Percentiles rank a stretch among this genome's conserved stretches.
Conservation (phyloP, 2,797 vertebrate genomes). For the Selene dorsalis region DNA sequence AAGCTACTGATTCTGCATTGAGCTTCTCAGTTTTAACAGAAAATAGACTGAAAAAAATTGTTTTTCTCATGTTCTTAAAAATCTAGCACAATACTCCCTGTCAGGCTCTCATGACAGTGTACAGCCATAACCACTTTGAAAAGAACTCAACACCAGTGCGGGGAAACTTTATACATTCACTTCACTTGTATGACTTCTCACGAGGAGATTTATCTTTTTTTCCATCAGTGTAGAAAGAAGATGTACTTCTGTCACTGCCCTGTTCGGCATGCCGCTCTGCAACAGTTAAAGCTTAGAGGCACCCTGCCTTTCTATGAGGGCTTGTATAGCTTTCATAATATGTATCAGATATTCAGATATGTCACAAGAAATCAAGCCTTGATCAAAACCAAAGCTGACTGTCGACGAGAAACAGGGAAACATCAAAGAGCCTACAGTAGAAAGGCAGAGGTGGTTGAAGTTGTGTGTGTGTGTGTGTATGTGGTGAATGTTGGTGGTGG, state of each 20-base stretch:
- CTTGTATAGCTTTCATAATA: constrained; percentile 82
- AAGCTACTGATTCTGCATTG: constrained; percentile 7
- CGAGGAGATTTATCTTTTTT: constrained; percentile 26
- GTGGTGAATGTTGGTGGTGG: constrained; percentile 9
- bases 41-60: constrained; percentile 28
- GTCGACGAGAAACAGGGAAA: constrained; percentile 76
- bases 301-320: constrained; percentile 67
- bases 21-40: constrained; percentile 43
- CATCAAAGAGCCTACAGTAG: constrained; percentile 80
- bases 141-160: constrained; percentile 68
- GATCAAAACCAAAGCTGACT: constrained; percentile 83
- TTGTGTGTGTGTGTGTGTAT: constrained; percentile 28
- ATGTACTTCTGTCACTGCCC: constrained; percentile 60
- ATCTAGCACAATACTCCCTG: constrained; percentile 62
- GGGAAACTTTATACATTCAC: constrained; percentile 75
- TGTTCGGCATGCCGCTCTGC: constrained; percentile 52
- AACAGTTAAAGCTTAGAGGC: constrained; percentile 71
- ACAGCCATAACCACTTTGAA: constrained; percentile 71
- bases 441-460: constrained; percentile 65
- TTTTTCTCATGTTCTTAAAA: constrained; percentile 56
- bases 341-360: constrained; percentile 82
- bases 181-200: constrained; percentile 66
- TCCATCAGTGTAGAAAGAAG: constrained; percentile 36
- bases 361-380: constrained; percentile 82
- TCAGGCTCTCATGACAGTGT: constrained; percentile 68